Evolutionary conservation across 2,888 invertebrate species (phyloP), one percentile per base, ranked within the genome.

Genomic region (Drosophila melanosoma): DNA sequence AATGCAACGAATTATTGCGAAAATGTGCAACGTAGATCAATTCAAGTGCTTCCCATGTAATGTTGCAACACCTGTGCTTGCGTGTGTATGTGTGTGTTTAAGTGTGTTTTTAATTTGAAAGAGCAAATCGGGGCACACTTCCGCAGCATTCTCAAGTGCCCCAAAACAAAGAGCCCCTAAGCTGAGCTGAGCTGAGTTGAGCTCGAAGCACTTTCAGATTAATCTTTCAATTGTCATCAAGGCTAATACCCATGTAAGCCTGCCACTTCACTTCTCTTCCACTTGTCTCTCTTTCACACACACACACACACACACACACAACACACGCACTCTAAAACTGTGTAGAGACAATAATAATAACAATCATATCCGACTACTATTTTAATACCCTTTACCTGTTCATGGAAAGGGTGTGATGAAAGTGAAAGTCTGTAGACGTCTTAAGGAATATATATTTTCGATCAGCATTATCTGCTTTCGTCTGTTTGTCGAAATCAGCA

Each of bases 201-300:
- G 40, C 35, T 29, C 40, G 36, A 57, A 60, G 56, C 72, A 71
- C 62, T 76, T 71, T 71, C 42, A 35, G 52, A 17, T 33, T 40
- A 66, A 73, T 72, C 80, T 78, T 57, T 65, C 74, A 73, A 81
- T 81, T 79, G 79, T 76, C 72, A 81, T 73, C 74, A 26, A 17
- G 66, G 68, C 72, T 76, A 79, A 84, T 83, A 73, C 83, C 69
- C 74, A 70, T 79, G 86, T 78, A 84, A 76, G 69, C 66, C 71
- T 49, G 20, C 23, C 17, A 48, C 10, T 35, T 38, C 38, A 4
- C 29, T 17, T 12, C 33, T 32, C 32, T 2, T 17, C 49, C 51
- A 0, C 3, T 12, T 23, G 54, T 5, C 12, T 11, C 40, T 17
- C 20, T 26, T 23, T 26, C n/a, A 7, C 54, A 10, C 48, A 38